Conservation (phyloP, 2,113 vertebrate species). For the Phyllostomus discolor region DNA sequence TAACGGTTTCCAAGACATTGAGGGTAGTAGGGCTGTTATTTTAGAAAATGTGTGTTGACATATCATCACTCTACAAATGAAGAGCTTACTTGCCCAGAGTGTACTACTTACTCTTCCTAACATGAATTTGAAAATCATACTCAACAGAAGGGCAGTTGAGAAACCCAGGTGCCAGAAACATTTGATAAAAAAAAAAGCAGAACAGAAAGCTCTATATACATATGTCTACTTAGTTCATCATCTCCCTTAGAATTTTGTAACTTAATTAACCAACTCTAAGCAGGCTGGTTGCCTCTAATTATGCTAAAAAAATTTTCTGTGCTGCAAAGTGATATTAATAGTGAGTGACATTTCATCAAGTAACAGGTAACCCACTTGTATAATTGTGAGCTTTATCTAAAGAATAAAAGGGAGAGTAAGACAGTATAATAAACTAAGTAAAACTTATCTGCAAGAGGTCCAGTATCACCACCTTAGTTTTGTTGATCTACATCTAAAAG, state of each 20-base stretch:
- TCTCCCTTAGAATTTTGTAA: slow-evolving; percentile 64
- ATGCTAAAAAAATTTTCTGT: slow-evolving; percentile 46
- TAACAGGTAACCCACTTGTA: slow-evolving; percentile 47
- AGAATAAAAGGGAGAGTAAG: slow-evolving; percentile 25
- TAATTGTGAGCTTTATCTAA: not conserved
- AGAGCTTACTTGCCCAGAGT: slow-evolving; percentile 45
- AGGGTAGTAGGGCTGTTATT: slow-evolving; percentile 70
- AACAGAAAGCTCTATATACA: slow-evolving; percentile 70
- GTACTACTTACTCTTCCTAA: slow-evolving; percentile 30
- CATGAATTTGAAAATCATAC: slow-evolving; percentile 61
- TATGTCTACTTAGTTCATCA: slow-evolving; percentile 72
- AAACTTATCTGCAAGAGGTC: slow-evolving; percentile 67
- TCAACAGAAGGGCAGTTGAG: slow-evolving; percentile 64
- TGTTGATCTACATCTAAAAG: not conserved
- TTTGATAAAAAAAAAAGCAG: slow-evolving; percentile 65
- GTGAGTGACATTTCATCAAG: slow-evolving; percentile 38
- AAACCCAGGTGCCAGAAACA: slow-evolving; percentile 62
- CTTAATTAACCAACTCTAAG: slow-evolving; percentile 70
- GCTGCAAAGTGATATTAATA: slow-evolving; percentile 49
- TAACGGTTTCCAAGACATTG: slow-evolving; percentile 70
- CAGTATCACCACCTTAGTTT: not conserved
- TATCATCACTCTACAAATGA: slow-evolving; percentile 65
- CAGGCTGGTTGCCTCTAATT: slow-evolving; percentile 66
- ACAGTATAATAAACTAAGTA: slow-evolving; percentile 69
- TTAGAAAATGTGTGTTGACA: slow-evolving; percentile 73